phyloP scores from a whole-genome alignment of 2,797 vertebrate genomes.

The Pipistrellus pygmaeus region DNA sequence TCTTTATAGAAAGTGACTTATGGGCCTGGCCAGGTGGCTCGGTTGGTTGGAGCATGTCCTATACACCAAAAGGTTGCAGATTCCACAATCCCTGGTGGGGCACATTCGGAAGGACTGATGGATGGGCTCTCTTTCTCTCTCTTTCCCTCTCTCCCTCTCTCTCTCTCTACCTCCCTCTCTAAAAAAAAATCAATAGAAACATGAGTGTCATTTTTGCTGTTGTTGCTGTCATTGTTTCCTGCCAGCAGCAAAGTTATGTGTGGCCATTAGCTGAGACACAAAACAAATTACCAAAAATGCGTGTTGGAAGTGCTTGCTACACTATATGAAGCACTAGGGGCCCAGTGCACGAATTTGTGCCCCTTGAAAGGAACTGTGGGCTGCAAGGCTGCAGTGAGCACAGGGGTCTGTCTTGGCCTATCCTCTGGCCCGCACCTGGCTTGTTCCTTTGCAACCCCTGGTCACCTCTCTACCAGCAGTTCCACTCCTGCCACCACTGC shows the following conservation, averaged over 20 bases:
- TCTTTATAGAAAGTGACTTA: not conserved
- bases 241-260: not conserved
- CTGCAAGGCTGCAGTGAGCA: not conserved
- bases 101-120: not conserved
- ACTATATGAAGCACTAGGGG: not conserved
- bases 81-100: not conserved
- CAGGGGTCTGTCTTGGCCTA: not conserved
- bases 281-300: not conserved
- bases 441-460: too few relatives aligned
- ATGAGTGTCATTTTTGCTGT: not conserved
- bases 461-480: too few relatives aligned
- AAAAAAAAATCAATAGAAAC: not conserved
- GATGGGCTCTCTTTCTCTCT: not conserved
- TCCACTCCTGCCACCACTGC: too few relatives aligned
- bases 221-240: not conserved
- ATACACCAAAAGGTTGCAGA: not conserved
- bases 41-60: not conserved
- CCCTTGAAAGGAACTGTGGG: too few relatives aligned
- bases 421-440: too few relatives aligned
- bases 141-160: too few relatives aligned
- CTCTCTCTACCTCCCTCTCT: slow-evolving; percentile 15
- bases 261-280: not conserved
- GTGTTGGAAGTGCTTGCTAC: not conserved
- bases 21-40: not conserved
- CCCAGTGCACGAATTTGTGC: too few relatives aligned